A percentile compares a stretch with the other conserved stretches of the same genome.
These are phyloP conservation scores for Syncerus caffer DNA, from an alignment of 2,797 vertebrate genomes.

Conservation along the genomic window DNA sequence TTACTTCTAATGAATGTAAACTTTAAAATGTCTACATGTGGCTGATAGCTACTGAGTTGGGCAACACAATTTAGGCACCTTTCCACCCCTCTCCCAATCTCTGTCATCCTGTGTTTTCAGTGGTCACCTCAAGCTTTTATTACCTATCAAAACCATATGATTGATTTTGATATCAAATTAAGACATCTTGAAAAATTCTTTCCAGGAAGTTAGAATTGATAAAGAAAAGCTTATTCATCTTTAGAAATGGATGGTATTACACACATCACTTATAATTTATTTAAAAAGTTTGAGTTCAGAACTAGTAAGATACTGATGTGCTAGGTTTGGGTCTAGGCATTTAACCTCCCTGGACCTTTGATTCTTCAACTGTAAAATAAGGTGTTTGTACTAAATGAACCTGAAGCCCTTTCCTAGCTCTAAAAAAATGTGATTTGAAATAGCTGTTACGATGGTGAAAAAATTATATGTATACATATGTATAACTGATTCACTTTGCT, in stretches of 20 bases:
- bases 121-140: background rate
- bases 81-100: background rate
- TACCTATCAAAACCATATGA: background rate
- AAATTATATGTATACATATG: too few species aligned
- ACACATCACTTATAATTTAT: background rate
- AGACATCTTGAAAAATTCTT: constrained; percentile 24
- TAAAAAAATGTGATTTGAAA: constrained; percentile 36
- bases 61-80: background rate
- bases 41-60: background rate
- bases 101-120: background rate
- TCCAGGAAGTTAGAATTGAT: constrained; percentile 35
- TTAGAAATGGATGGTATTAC: constrained; percentile 1
- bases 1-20: constrained; percentile 32
- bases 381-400: constrained; percentile 32
- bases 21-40: background rate
- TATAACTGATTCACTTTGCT: too few species aligned
- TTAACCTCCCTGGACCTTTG: background rate
- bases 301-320: constrained; percentile 4
- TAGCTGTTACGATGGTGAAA: background rate
- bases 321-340: background rate
- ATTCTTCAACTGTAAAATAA: constrained; percentile 28
- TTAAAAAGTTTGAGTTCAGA: constrained; percentile 29
- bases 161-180: background rate
- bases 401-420: background rate
- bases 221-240: constrained; percentile 29